phyloP scores from a whole-genome alignment of 2,113 vertebrate genomes.

The Gallinago jamesoni region DNA sequence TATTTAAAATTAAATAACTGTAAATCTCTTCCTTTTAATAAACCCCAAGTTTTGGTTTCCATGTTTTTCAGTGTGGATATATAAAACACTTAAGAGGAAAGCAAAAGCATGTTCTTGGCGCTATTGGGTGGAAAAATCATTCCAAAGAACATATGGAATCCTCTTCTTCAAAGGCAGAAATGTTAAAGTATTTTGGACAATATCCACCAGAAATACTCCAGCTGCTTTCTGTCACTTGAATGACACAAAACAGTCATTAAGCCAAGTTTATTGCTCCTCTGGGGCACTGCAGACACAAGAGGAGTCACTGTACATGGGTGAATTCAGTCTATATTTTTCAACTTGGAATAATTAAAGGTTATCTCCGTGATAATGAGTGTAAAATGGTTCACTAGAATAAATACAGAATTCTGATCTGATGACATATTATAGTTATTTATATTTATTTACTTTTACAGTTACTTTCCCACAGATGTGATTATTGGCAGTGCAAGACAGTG shows the following conservation, averaged over 20 bases:
- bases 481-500: neutral
- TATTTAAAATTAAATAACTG: neutral
- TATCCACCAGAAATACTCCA: neutral
- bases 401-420: neutral
- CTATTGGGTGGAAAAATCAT: neutral
- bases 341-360: neutral
- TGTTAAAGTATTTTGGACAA: neutral
- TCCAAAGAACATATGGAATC: slow-evolving; percentile 23
- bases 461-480: neutral
- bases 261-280: slow-evolving; percentile 23
- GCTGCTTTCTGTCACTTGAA: slow-evolving; percentile 39
- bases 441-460: slow-evolving; percentile 24
- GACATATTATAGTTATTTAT: neutral
- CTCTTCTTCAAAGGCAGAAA: slow-evolving; percentile 37
- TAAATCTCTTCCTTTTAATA: slow-evolving; percentile 25
- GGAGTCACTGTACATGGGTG: neutral
- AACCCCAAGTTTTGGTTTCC: neutral
- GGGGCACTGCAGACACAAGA: neutral
- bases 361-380: neutral
- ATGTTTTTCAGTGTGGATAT: neutral
- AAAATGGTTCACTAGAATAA: neutral
- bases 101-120: slow-evolving; percentile 41
- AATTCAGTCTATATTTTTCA: neutral
- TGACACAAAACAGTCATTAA: slow-evolving; percentile 34
- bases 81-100: slow-evolving; percentile 35